phyloP scores from a whole-genome alignment of 2,797 vertebrate genomes.

The Malurus leucopterus region DNA sequence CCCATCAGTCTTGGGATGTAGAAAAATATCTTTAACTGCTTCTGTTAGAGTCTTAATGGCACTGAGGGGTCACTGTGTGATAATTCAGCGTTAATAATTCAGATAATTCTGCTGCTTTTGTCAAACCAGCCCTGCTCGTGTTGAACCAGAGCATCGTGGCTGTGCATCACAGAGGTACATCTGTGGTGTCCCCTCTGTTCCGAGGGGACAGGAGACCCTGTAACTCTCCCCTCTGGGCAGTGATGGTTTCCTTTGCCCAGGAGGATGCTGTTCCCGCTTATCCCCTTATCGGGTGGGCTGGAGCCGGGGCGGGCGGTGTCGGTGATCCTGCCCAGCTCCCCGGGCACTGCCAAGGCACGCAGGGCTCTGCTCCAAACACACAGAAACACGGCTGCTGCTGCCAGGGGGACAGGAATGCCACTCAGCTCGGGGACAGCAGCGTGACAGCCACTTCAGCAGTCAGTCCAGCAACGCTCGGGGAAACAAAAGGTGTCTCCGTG shows the following conservation, averaged over 20 bases:
- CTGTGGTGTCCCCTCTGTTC: neutral
- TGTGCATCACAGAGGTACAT: rapidly evolving
- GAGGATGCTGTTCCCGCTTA: neutral
- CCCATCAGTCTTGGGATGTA: neutral
- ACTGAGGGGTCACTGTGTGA: neutral
- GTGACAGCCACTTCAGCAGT: conserved; percentile 48
- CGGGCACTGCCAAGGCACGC: conserved; percentile 15
- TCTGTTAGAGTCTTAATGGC: neutral
- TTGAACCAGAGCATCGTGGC: rapidly evolving
- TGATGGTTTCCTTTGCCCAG: neutral
- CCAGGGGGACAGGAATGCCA: conserved; percentile 7
- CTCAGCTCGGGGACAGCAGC: neutral
- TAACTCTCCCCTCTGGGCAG: neutral
- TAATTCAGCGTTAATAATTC: neutral
- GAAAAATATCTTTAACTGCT: neutral
- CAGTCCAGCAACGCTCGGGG: neutral
- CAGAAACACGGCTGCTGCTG: neutral
- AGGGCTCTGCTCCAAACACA: conserved; percentile 9
- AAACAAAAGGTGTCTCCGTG: neutral
- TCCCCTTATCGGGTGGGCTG: neutral
- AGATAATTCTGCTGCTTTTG: neutral
- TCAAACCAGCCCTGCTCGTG: rapidly evolving
- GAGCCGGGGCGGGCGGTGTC: neutral
- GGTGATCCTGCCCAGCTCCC: conserved; percentile 63
- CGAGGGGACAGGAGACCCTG: neutral